These are phyloP conservation scores for Agonopterix heracliana DNA, from an alignment of 2,888 invertebrate genomes.

Conservation along the genomic window DNA sequence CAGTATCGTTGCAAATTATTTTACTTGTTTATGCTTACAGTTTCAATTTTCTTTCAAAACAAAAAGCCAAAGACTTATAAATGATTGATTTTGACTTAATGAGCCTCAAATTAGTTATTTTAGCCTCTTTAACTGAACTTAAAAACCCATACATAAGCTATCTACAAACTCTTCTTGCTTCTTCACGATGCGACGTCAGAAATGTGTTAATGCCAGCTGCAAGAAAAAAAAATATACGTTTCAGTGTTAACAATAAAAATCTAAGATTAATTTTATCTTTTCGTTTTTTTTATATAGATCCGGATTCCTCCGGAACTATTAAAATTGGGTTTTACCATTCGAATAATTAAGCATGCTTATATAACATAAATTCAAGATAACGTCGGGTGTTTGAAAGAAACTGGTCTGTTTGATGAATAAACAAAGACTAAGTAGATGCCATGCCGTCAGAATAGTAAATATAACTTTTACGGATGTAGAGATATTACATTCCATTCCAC, in stretches of 20 bases:
- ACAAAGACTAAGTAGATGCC: constrained; percentile 3
- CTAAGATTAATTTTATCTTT: neutral
- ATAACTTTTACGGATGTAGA: too few relatives aligned
- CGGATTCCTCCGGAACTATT: constrained; percentile 26
- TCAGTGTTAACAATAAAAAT: neutral
- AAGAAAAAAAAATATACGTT: constrained; percentile 4
- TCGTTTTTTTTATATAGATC: constrained; percentile 14
- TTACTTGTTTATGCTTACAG: too few relatives aligned
- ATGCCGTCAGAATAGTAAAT: neutral
- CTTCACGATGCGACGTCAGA: neutral
- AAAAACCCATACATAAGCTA: too few relatives aligned
- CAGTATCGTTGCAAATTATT: neutral
- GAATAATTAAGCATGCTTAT: constrained; percentile 19
- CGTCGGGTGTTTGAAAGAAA: constrained; percentile 2
- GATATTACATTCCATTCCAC: too few relatives aligned
- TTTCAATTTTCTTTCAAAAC: too few relatives aligned
- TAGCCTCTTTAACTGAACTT: too few relatives aligned
- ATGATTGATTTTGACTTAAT: too few relatives aligned
- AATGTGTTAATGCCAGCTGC: constrained; percentile 16
- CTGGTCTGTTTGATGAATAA: constrained; percentile 20
- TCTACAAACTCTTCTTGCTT: neutral
- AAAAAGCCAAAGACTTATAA: too few relatives aligned
- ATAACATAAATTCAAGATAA: constrained; percentile 11
- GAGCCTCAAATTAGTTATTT: too few relatives aligned
- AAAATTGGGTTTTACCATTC: constrained; percentile 23